phyloP scores from a whole-genome alignment of 2,888 invertebrate species.

The Cerceris rybyensis region DNA sequence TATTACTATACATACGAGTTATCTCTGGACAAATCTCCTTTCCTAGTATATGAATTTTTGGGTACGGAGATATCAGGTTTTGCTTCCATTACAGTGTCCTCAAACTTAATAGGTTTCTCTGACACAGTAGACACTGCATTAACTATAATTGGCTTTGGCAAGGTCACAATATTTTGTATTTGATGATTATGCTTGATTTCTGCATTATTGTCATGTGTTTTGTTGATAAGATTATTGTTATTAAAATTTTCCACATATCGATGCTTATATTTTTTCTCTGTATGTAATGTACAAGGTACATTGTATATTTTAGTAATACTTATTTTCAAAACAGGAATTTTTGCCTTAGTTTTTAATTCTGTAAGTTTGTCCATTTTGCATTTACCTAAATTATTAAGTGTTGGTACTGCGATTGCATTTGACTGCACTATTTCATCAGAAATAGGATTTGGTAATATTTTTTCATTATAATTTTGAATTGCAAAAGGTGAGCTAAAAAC shows the following conservation, averaged over 20 bases:
- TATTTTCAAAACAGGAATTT: constrained; percentile 32
- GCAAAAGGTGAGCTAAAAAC: no score
- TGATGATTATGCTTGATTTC: background rate
- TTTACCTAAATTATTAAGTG: background rate
- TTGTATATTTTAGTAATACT: constrained; percentile 34
- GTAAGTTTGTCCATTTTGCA: constrained; percentile 1
- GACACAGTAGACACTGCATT: constrained; percentile 14
- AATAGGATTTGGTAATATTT: no score
- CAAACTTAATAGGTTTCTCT: constrained; percentile 4
- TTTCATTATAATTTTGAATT: no score
- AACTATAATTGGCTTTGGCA: constrained; percentile 5
- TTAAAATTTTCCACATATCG: background rate
- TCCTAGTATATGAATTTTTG: constrained; percentile 23
- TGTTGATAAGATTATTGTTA: background rate
- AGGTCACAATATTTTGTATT: background rate
- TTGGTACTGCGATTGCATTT: background rate
- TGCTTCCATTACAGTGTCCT: background rate
- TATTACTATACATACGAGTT: constrained; percentile 24
- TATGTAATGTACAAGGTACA: background rate
- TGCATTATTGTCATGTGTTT: background rate
- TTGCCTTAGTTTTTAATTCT: background rate
- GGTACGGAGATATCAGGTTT: background rate
- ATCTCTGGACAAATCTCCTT: constrained; percentile 36
- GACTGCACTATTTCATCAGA: background rate
- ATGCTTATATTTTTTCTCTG: background rate